Evolutionary conservation across 1,140 invertebrate genomes (phyloP).

Genomic region (Ctenoplectra terminalis): DNA sequence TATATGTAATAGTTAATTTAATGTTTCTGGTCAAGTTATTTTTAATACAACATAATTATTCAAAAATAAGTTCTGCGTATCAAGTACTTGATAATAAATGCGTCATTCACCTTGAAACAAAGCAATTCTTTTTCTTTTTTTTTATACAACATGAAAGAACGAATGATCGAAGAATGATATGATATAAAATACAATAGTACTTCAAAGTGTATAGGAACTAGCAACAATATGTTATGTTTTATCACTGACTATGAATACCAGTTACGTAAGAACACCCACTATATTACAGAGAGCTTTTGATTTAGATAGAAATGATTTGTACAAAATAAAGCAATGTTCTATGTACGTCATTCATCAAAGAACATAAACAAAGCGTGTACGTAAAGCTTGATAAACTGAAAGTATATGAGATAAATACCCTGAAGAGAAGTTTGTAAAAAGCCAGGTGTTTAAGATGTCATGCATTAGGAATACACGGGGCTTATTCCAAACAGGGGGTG

Average conservation of each 20-base stretch:
- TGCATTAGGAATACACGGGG: constrained; percentile 91
- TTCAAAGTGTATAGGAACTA: constrained; percentile 3
- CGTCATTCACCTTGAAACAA: too few species aligned
- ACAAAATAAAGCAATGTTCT: constrained; percentile 45
- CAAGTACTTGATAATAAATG: background rate
- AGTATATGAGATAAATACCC: constrained; percentile 84
- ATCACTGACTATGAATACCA: background rate
- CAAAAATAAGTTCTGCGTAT: background rate
- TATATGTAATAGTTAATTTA: constrained; percentile 9
- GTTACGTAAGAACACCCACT: constrained; percentile 11
- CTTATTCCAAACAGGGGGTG: constrained; percentile 89
- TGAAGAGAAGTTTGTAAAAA: constrained; percentile 92
- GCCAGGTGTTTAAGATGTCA: constrained; percentile 90
- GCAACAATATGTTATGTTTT: background rate
- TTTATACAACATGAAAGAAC: constrained; percentile 4
- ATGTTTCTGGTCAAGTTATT: background rate
- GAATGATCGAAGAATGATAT: constrained; percentile 2
- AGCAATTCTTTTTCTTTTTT: too few species aligned
- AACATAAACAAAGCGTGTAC: constrained; percentile 55
- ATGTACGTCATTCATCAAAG: constrained; percentile 48
- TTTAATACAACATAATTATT: background rate
- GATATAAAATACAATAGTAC: constrained; percentile 12
- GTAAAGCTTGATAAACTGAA: constrained; percentile 63
- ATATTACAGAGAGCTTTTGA: constrained; percentile 21
- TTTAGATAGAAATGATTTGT: constrained; percentile 31